Evolutionary conservation across 37 sponge, comb jelly and placozoan species (phyloP), one percentile per base, ranked within the genome.

Genomic region (Chondrosia reniformis): DNA sequence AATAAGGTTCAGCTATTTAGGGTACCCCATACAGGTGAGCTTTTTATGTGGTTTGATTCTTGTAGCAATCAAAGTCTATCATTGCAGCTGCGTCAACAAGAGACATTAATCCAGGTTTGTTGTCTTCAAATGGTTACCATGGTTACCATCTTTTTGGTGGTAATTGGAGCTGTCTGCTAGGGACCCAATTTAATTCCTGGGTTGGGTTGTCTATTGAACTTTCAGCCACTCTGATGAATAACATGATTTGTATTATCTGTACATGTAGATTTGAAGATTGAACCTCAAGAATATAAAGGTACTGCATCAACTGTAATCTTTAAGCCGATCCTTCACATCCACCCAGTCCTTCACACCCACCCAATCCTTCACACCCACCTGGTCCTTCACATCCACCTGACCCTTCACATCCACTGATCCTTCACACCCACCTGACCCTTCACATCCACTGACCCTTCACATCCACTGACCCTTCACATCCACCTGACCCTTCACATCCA

Each of bases 31-130:
- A 28, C 75, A 45, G 22, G 75, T 45, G 40, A 38, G 46, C 25
- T 38, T 69, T 24, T 24, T 22, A 10, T 62, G 24, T 22, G 9
- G 19, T 9, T 21, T 62, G 31, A 1, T 67, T 3, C 2, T 28
- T 49, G 33, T 46, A 92, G 89, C 54, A 92, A 86, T 87, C 93
- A 17, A 95, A 95, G 79, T 86, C 96, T 34, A 83, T 77, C 2
- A 78, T 85, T 19, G 92, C 96, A 41, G 93, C 93, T 36, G 61
- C 45, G 2, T 83, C 93, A 34, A 81, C 88, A 0, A 31, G 52
- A 52, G 96, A 84, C 39, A 95, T 95, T 56, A 95, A 95, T 38
- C 90, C 90, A 79, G 93, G 93, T 92, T 21, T 33, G 71, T 17
- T 27, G 21, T 5, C 19, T 34, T 12, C 66, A 64, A 4, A 57